phyloP scores from a whole-genome alignment of 2,888 invertebrate genomes.

The Drosophila pseudotalamancana region DNA sequence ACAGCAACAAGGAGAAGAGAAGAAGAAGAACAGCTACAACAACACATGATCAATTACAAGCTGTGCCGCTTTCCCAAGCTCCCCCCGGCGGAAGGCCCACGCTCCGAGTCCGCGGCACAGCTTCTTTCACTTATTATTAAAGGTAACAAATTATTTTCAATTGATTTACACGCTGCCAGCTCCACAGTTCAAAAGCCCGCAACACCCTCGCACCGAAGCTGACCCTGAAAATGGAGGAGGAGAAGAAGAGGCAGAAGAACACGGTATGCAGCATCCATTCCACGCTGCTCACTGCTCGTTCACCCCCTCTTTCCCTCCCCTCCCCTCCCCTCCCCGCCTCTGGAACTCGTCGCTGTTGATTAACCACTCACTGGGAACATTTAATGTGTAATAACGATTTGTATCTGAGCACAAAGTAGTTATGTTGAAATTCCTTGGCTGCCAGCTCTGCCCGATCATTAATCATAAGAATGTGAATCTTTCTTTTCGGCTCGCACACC shows the following conservation, averaged over 20 bases:
- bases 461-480: conserved; percentile 79
- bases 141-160: conserved; percentile 83
- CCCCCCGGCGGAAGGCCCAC: conserved; percentile 29
- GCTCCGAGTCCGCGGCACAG: conserved; percentile 56
- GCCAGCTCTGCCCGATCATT: conserved; percentile 62
- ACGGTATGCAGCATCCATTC: conserved; percentile 4
- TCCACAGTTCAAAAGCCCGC: conserved; percentile 55
- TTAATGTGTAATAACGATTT: conserved; percentile 84
- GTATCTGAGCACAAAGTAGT: conserved; percentile 81
- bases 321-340: neutral
- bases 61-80: conserved; percentile 50
- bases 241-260: conserved; percentile 2
- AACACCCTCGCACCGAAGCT: conserved; percentile 41
- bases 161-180: conserved; percentile 81
- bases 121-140: conserved; percentile 81
- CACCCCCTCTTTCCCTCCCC: neutral
- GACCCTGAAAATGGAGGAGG: conserved; percentile 51
- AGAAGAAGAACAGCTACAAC: conserved; percentile 26
- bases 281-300: too few species aligned
- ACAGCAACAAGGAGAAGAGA: conserved; percentile 34
- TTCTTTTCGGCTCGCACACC: conserved; percentile 63
- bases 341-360: conserved; percentile 57
- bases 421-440: conserved; percentile 82
- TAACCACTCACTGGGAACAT: conserved; percentile 82
- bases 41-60: conserved; percentile 77